These are phyloP conservation scores for Platysteira castanea DNA, from an alignment of 2,113 vertebrate genomes.

Conservation along the genomic window DNA sequence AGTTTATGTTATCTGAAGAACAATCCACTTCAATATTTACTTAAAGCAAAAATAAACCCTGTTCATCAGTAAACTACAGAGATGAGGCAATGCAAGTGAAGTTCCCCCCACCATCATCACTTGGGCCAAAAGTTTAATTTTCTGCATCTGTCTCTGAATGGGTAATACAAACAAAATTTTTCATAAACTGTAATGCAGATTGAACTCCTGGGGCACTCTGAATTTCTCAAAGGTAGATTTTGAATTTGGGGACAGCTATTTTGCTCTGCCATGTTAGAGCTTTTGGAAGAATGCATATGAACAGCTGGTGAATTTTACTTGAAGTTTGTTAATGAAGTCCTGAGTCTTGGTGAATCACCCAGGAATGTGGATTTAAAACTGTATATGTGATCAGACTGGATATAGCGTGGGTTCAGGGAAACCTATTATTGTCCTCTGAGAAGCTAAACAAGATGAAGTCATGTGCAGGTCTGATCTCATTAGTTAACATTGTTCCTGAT, in stretches of 20 bases:
- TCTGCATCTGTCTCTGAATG: not conserved
- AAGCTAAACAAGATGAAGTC: constrained; percentile 5
- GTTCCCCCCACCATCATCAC: too few relatives aligned
- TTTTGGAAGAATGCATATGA: not conserved
- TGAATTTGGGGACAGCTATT: not conserved
- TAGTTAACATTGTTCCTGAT: constrained; percentile 2
- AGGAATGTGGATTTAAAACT: not conserved
- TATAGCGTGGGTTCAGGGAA: not conserved
- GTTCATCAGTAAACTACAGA: not conserved
- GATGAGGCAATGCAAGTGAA: not conserved
- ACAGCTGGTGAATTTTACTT: not conserved
- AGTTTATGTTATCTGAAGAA: not conserved
- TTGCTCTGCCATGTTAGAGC: not conserved
- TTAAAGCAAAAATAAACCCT: not conserved
- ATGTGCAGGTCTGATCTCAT: constrained; percentile 7
- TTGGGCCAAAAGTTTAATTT: not conserved
- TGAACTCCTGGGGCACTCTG: not conserved
- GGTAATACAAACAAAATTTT: not conserved
- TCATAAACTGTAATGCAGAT: not conserved
- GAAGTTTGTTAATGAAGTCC: not conserved
- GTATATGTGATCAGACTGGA: not conserved
- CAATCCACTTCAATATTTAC: not conserved
- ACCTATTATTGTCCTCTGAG: constrained; percentile 1
- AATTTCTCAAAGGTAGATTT: not conserved
- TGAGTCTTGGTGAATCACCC: not conserved